A percentile compares a stretch with the other conserved stretches of the same genome.
Conservation (phyloP, 2,113 vertebrate species). For the Solea solea region DNA sequence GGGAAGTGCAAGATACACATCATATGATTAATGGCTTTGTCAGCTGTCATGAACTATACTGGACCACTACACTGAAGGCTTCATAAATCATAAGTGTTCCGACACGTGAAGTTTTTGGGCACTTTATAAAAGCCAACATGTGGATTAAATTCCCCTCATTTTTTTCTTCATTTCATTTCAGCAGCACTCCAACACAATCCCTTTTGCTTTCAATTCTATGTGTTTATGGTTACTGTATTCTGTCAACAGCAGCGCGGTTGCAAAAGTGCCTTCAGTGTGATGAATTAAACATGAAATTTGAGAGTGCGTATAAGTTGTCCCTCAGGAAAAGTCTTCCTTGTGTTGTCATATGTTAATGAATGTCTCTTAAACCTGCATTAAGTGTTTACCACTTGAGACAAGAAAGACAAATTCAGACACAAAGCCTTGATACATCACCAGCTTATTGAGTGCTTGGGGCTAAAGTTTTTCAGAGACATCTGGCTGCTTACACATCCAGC, state of each 20-base stretch:
- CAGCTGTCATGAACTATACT: constrained; percentile 76
- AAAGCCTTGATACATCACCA: constrained; percentile 34
- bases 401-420: constrained; percentile 35
- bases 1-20: constrained; percentile 73
- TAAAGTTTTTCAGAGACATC: constrained; percentile 40
- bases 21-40: constrained; percentile 77
- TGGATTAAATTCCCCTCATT: background rate
- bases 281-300: constrained; percentile 71
- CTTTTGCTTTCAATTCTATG: constrained; percentile 8
- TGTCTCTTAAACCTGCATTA: constrained; percentile 59
- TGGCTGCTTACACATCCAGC: constrained; percentile 46
- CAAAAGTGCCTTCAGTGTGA: constrained; percentile 43
- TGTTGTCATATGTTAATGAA: constrained; percentile 56
- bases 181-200: constrained; percentile 11
- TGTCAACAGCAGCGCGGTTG: constrained; percentile 28
- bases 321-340: constrained; percentile 55
- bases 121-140: constrained; percentile 51
- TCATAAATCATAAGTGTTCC: constrained; percentile 76
- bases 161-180: constrained; percentile 24
- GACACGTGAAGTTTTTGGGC: constrained; percentile 65
- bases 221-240: constrained; percentile 36
- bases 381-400: constrained; percentile 54
- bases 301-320: constrained; percentile 49
- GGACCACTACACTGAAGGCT: constrained; percentile 74
- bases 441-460: constrained; percentile 43